These are phyloP conservation scores for Helicoverpa armigera DNA, from an alignment of 1,140 invertebrate species.

Conservation along the genomic window DNA sequence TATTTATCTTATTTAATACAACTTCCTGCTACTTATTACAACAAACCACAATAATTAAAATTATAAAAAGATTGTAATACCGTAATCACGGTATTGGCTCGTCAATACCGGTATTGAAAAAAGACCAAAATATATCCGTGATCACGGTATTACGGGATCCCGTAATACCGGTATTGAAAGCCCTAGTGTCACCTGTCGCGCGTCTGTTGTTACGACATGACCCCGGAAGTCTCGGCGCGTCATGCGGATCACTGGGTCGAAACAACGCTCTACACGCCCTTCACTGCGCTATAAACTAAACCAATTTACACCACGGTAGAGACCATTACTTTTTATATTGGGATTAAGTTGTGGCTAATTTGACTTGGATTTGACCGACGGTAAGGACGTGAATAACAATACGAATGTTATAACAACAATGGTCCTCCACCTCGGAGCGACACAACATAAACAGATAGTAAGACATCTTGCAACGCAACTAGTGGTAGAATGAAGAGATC, in stretches of 20 bases:
- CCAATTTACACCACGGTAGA: not conserved
- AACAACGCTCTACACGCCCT: conserved; percentile 42
- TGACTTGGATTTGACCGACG: not conserved
- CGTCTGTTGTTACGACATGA: conserved; percentile 47
- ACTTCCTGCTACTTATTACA: too few species aligned
- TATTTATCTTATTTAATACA: too few species aligned
- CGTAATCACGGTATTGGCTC: too few species aligned
- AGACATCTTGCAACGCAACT: conserved; percentile 44
- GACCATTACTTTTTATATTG: not conserved
- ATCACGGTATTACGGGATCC: too few species aligned
- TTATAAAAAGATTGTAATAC: too few species aligned
- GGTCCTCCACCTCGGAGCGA: not conserved
- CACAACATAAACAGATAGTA: conserved; percentile 21
- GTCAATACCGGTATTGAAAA: too few species aligned
- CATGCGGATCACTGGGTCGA: conserved; percentile 54
- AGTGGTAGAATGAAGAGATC: conserved; percentile 57
- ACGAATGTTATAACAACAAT: conserved; percentile 11
- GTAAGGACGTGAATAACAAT: not conserved
- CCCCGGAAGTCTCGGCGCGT: conserved; percentile 53
- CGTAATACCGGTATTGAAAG: too few species aligned
- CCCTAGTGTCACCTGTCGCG: conserved; percentile 55
- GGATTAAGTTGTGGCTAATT: not conserved
- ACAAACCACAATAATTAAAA: too few species aligned
- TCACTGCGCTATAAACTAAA: conserved; percentile 1
- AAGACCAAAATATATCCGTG: too few species aligned